These are phyloP conservation scores for Pterostichus madidus DNA, from an alignment of 2,888 invertebrate species.

Conservation along the genomic window DNA sequence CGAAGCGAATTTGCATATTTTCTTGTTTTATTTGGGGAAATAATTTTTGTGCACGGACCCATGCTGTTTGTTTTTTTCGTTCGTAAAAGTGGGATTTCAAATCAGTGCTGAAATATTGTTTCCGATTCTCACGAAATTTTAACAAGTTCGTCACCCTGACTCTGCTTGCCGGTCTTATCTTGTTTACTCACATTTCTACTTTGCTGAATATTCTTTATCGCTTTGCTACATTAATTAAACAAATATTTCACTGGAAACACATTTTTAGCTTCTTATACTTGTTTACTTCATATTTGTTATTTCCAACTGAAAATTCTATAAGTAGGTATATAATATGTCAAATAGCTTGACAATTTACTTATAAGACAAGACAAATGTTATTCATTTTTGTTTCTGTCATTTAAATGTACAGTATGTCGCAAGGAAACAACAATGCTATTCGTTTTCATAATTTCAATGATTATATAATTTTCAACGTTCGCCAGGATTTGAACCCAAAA, in stretches of 20 bases:
- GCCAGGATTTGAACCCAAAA: too few relatives aligned
- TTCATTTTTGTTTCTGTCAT: too few relatives aligned
- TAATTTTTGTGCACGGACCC: conserved; percentile 55
- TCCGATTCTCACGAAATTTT: conserved; percentile 63
- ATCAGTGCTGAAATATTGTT: conserved; percentile 60
- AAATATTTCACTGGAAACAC: conserved; percentile 20
- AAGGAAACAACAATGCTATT: too few relatives aligned
- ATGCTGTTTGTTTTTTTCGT: conserved; percentile 62
- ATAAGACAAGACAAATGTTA: too few relatives aligned
- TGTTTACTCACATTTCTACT: conserved; percentile 51
- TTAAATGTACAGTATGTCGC: too few relatives aligned
- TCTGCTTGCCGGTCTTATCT: conserved; percentile 13
- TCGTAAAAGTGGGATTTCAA: conserved; percentile 57
- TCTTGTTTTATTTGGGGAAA: conserved; percentile 59
- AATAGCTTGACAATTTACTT: too few relatives aligned
- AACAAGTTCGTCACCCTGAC: conserved; percentile 37
- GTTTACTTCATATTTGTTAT: too few relatives aligned
- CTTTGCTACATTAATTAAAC: conserved; percentile 38
- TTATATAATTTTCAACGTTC: too few relatives aligned
- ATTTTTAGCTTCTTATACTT: too few relatives aligned
- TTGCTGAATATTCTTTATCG: conserved; percentile 51
- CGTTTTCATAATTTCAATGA: too few relatives aligned
- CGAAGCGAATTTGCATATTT: conserved; percentile 51
- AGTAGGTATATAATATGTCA: too few relatives aligned
- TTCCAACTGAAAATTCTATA: too few relatives aligned